Evolutionary conservation across 1,140 invertebrate genomes (phyloP).

Genomic region (Trinorchestia longiramus): DNA sequence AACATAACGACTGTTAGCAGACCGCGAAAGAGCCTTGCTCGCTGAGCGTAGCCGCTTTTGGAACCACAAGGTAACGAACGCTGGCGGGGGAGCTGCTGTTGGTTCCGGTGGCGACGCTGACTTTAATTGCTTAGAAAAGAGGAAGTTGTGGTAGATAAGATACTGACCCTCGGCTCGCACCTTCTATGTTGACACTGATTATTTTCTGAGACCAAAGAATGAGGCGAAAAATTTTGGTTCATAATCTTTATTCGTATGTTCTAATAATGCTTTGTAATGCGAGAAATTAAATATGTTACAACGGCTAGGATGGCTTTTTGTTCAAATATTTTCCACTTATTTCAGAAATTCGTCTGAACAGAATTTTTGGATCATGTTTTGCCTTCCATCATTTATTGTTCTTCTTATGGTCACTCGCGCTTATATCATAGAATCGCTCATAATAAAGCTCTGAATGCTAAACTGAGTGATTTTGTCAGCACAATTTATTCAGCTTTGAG

Average conservation of each 20-base stretch:
- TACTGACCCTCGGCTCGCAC: not conserved
- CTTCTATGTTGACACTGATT: not conserved
- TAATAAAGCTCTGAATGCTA: not conserved
- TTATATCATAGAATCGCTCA: not conserved
- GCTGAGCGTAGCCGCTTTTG: conserved; percentile 2
- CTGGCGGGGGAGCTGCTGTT: not conserved
- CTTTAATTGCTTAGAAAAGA: not conserved
- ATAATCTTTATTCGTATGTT: not conserved
- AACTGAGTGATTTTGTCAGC: not conserved
- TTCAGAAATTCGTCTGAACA: not conserved
- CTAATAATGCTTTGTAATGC: not conserved
- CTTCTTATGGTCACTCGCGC: not conserved
- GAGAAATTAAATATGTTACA: not conserved
- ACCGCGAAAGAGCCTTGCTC: not conserved
- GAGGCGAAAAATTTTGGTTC: not conserved
- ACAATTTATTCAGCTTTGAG: not conserved
- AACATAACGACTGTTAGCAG: conserved; percentile 24
- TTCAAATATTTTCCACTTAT: not conserved
- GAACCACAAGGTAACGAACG: not conserved
- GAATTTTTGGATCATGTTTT: not conserved
- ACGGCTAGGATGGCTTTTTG: not conserved
- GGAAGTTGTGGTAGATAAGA: not conserved
- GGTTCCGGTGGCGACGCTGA: not conserved
- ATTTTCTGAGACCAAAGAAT: not conserved
- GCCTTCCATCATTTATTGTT: not conserved